Evolutionary conservation across 2,113 vertebrate species (phyloP).

Genomic region (Heliornis fulica): DNA sequence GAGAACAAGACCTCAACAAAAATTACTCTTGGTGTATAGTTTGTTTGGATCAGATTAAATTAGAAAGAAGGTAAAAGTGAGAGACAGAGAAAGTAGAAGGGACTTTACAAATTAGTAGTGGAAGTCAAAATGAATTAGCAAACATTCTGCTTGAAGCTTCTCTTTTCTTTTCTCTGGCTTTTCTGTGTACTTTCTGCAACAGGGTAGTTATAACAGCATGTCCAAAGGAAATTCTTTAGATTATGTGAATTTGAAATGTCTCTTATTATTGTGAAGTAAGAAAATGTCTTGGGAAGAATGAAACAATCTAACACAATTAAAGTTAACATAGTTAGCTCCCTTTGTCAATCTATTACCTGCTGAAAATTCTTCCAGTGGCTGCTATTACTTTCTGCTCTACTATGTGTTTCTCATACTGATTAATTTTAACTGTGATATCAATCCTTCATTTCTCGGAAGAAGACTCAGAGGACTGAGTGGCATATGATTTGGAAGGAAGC

Average conservation of each 20-base stretch:
- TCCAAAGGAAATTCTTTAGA: neutral
- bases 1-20: slow-evolving; percentile 48
- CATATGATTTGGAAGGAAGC: neutral
- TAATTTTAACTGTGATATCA: neutral
- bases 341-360: neutral
- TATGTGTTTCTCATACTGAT: neutral
- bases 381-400: neutral
- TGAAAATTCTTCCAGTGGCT: neutral
- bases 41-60: slow-evolving; percentile 66
- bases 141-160: neutral
- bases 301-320: neutral
- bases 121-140: slow-evolving; percentile 11
- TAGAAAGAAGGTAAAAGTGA: slow-evolving; percentile 59
- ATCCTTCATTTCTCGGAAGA: neutral
- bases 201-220: neutral
- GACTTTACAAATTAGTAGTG: neutral
- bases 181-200: neutral
- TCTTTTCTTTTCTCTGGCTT: neutral
- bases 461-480: neutral
- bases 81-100: slow-evolving; percentile 20
- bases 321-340: neutral
- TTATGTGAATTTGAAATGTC: neutral
- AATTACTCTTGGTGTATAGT: slow-evolving; percentile 34
- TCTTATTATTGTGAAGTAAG: neutral
- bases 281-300: neutral